Evolutionary conservation across 2,113 vertebrate species (phyloP).

Genomic region (Pterophyllum scalare): DNA sequence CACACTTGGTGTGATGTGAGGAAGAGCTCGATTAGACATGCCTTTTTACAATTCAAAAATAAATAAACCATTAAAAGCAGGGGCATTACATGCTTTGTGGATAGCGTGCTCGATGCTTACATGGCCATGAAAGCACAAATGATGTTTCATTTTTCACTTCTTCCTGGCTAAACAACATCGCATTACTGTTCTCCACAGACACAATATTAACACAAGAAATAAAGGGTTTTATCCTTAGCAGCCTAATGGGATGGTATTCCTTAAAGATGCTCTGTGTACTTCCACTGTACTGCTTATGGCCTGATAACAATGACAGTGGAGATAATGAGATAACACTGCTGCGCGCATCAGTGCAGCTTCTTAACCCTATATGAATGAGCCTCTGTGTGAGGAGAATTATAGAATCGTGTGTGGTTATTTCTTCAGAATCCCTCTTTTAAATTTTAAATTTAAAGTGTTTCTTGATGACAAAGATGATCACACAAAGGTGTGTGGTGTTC

Average conservation of each 20-base stretch:
- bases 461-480: background rate
- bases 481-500: background rate
- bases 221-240: slow-evolving; percentile 46
- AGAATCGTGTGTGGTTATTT: background rate
- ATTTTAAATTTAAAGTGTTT: background rate
- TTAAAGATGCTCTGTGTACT: slow-evolving; percentile 32
- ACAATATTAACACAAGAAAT: slow-evolving; percentile 39
- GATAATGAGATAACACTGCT: slow-evolving; percentile 55
- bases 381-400: background rate
- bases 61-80: slow-evolving; percentile 70
- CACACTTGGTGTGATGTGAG: background rate
- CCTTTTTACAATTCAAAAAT: slow-evolving; percentile 37
- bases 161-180: slow-evolving; percentile 58
- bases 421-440: background rate
- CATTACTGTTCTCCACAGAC: slow-evolving; percentile 50
- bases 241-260: slow-evolving; percentile 49
- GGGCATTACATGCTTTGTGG: slow-evolving; percentile 37
- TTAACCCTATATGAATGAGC: slow-evolving; percentile 9
- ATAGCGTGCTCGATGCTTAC: slow-evolving; percentile 52
- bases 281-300: slow-evolving; percentile 45
- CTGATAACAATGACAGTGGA: slow-evolving; percentile 33
- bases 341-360: slow-evolving; percentile 4
- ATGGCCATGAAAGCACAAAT: slow-evolving; percentile 71
- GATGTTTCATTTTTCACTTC: slow-evolving; percentile 67
- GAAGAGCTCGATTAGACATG: slow-evolving; percentile 50